Percentiles rank a stretch among this genome's conserved stretches.
Evolutionary conservation across 2,113 vertebrate species (phyloP).

Genomic region (Calidris pygmaea): DNA sequence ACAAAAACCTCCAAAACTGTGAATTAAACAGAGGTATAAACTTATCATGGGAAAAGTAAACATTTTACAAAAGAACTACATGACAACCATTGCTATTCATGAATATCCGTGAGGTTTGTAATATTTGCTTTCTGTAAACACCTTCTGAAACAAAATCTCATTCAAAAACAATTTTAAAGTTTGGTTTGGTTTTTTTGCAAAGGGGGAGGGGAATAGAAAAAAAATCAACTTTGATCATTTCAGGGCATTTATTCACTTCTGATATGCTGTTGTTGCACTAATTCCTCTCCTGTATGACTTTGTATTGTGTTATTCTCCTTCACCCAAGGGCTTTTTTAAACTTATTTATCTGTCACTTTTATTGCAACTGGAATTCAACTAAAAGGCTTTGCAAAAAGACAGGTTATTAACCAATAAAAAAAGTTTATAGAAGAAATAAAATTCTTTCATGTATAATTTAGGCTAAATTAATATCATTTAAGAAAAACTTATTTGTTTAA

Average conservation of each 20-base stretch:
- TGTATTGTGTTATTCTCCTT: not conserved
- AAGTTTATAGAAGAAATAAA: not conserved
- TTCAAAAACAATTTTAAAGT: not conserved
- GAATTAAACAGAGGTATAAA: not conserved
- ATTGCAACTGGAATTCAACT: not conserved
- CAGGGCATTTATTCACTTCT: not conserved
- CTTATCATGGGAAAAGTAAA: not conserved
- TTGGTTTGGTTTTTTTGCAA: not conserved
- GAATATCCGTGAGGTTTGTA: not conserved
- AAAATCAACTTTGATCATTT: not conserved
- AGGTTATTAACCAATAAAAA: not conserved
- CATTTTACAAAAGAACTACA: not conserved
- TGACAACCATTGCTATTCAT: not conserved
- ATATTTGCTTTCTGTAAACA: not conserved
- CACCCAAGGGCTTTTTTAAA: not conserved
- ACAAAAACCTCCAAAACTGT: not conserved
- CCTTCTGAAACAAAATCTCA: not conserved
- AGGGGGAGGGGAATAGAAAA: fast-evolving
- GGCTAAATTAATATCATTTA: not conserved
- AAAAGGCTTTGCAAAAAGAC: not conserved
- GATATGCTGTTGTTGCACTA: not conserved
- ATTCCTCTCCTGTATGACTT: not conserved
- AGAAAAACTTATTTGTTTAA: not conserved
- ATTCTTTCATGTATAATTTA: not conserved
- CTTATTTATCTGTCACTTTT: not conserved